Base-by-base conservation (phyloP, 2,888 invertebrate species). In the Macaria liturata region DNA sequence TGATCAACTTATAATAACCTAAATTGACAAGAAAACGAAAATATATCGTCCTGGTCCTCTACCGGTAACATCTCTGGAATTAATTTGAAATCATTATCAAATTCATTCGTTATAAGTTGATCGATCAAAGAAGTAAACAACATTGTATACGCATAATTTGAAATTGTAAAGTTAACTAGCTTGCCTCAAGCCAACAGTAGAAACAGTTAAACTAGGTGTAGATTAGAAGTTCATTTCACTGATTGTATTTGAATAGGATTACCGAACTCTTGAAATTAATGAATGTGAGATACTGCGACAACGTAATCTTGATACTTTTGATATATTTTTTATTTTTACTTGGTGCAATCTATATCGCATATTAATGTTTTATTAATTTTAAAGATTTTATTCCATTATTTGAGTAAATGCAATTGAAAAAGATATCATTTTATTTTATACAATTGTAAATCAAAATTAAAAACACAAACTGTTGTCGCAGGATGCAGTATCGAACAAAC, bases 401-500 rank as follows among this genome's bases (percentile, higher is more conserved):
- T 20, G 20, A 20, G 1, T 20, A 20, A 20, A 20, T 1, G 1
- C 20, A 20, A 20, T 20, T 20, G 20, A 20, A 20, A 20, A 20
- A 20, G 20, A 20, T 20, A 1, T 20, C 1, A 3, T 46, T 32
- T 46, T 32, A n/a, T 46, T 6, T 30, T 6, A 30, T 45, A 46
- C n/a, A 6, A n/a, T 7, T 6, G 4, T 37, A 6, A 3, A 39
- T 49, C 20, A 20, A 20, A 31, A n/a, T 49, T 31, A 31, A 8
- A 42, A 9, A 4, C 8, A 42, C 8, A 3, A 42, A 8, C n/a
- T 40, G 51, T 48, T 47, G 46, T 56, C 62, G 61, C 57, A 63
- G 66, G 50, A 50, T 37, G 46, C 49, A 61, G 47, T 63, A 59
- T 64, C 59, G 37, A 57, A 64, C 61, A 63, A 68, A 63, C 45